Base-by-base conservation (phyloP, 35 echinoderm and acorn worm genomes). In the Hemicentrotus pulcherrimus region DNA sequence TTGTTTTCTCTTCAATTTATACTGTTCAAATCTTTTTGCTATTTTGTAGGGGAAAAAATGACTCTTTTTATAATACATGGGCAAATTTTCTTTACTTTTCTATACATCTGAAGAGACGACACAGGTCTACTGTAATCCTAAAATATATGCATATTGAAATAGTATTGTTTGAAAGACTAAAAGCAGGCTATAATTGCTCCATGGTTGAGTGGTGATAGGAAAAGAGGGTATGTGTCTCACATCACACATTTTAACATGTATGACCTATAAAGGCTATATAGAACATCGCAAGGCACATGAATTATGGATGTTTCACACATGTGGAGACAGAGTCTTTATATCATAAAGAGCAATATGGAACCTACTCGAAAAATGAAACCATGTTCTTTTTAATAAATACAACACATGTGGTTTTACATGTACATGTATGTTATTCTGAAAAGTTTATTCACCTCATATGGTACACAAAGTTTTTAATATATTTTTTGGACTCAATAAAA, bases 181-280 rank as follows among this genome's bases (percentile, higher is more conserved):
- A n/a, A 78, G 65, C 6, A 78, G 65, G 18, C 28, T 78, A 78
- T 78, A 78, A 78, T 78, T 78, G 65, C 4, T 78, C 6, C 24
- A 28, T 28, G 65, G 65, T 78, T 78, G 65, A 78, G 22, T 22
- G 19, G 65, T 24, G 65, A 78, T n/a, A 5, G 19, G 65, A 78
- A 78, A 28, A 78, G 65, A 78, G 24, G 65, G 24, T 78, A 78
- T 78, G 65, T 78, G 65, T 78, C 65, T 78, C 28, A n/a, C 19
- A 22, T 78, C 65, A 78, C 65, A 78, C 65, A 78, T 78, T 78
- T 59, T 28, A 78, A 78, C 65, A 78, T 78, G 65, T 78, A 78
- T 78, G 65, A 78, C 65, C 65, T 6, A 78, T 78, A 78, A n/a
- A 78, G 65, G 3, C 65, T 6, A 78, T 78, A 78, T 7, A 78